These are phyloP conservation scores for Syngnathoides biaculeatus DNA, from an alignment of 2,113 vertebrate genomes.

Conservation along the genomic window DNA sequence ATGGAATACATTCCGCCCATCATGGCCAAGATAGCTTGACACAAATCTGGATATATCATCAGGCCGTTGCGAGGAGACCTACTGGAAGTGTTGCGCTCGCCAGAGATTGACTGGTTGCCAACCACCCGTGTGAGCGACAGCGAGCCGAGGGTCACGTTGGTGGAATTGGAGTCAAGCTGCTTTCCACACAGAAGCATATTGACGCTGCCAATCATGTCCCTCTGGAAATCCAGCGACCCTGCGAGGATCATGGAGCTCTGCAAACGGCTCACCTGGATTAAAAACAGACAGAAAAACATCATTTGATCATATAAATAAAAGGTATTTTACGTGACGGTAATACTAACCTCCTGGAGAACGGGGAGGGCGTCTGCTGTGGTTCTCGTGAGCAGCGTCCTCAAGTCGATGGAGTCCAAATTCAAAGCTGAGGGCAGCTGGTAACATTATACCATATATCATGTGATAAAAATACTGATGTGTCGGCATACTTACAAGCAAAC, in stretches of 20 bases:
- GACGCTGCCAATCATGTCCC: conserved; percentile 55
- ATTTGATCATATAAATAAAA: background rate
- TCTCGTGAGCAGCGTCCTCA: conserved; percentile 19
- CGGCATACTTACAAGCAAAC: background rate
- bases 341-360: conserved; percentile 59
- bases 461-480: background rate
- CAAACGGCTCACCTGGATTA: conserved; percentile 48
- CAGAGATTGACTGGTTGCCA: conserved; percentile 10
- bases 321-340: background rate
- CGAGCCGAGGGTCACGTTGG: conserved; percentile 21
- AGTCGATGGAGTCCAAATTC: conserved; percentile 13
- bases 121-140: conserved; percentile 6
- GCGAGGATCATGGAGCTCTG: conserved; percentile 39
- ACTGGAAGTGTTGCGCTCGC: conserved; percentile 54
- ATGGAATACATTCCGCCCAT: background rate
- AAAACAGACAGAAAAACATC: background rate
- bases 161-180: conserved; percentile 37
- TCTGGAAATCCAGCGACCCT: conserved; percentile 56
- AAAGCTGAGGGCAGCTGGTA: conserved; percentile 40
- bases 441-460: background rate
- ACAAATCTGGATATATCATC: background rate
- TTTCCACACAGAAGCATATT: conserved; percentile 61
- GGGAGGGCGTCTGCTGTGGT: conserved; percentile 36
- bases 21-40: background rate
- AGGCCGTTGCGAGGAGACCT: conserved; percentile 20